Conservation (phyloP, 2,888 invertebrate genomes). For the Clepsis dumicolana region DNA sequence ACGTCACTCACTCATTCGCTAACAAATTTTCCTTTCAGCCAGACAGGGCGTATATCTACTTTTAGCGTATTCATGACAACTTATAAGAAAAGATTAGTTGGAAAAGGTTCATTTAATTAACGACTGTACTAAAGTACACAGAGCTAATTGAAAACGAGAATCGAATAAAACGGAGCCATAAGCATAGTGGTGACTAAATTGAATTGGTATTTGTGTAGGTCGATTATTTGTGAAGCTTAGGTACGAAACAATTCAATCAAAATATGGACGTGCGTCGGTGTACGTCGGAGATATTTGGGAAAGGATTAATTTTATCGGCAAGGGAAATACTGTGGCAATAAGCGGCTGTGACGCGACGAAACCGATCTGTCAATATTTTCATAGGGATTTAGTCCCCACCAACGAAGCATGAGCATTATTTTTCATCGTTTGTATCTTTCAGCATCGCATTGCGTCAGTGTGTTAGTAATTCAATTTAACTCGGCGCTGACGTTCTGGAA, state of each 20-base stretch:
- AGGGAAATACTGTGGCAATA: constrained; percentile 61
- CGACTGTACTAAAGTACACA: constrained; percentile 1
- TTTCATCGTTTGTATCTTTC: constrained; percentile 24
- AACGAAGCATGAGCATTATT: constrained; percentile 22
- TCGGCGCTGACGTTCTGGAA: constrained; percentile 6
- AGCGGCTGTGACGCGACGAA: constrained; percentile 61
- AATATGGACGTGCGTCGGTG: constrained; percentile 67
- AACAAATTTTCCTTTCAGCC: not conserved
- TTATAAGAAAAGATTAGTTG: not conserved
- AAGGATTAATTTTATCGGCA: constrained; percentile 79
- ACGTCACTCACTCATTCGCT: not conserved
- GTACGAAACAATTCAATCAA: constrained; percentile 79
- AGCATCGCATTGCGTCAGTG: not conserved
- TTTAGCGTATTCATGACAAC: constrained; percentile 2
- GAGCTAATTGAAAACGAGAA: constrained; percentile 14
- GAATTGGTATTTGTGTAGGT: constrained; percentile 73
- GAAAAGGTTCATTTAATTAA: constrained; percentile 7
- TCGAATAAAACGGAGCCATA: constrained; percentile 2
- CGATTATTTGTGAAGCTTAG: constrained; percentile 75
- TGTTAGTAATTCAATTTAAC: constrained; percentile 15
- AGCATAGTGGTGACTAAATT: constrained; percentile 56
- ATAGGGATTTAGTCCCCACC: constrained; percentile 31
- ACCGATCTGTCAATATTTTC: constrained; percentile 44
- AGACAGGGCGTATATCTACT: not conserved
- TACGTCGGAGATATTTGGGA: constrained; percentile 65